phyloP scores from a whole-genome alignment of 2,797 vertebrate genomes.

The Brachymystax lenok region DNA sequence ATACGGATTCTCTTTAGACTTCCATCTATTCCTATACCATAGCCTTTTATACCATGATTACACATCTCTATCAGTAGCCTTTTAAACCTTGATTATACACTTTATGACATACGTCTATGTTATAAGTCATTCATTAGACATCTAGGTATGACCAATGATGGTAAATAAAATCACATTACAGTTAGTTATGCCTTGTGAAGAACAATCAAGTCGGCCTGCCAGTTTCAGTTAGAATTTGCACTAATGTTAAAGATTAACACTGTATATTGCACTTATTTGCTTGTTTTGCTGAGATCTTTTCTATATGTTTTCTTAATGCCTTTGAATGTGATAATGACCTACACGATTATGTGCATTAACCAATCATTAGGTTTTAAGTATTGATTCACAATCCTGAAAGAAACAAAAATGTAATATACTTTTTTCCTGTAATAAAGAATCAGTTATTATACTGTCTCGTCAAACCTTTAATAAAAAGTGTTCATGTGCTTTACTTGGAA shows the following conservation, averaged over 20 bases:
- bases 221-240: not conserved
- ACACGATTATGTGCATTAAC: not conserved
- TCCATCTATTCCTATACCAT: not conserved
- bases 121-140: not conserved
- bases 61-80: constrained; percentile 14
- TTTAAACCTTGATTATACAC: not conserved
- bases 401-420: not conserved
- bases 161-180: not conserved
- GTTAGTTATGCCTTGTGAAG: not conserved
- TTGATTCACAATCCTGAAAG: not conserved
- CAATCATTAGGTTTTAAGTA: not conserved
- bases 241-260: not conserved
- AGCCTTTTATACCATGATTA: not conserved
- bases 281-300: not conserved
- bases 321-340: not conserved
- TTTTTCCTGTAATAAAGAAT: not conserved
- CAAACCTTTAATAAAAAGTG: constrained; percentile 33
- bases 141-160: not conserved
- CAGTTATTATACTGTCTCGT: too few species aligned
- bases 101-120: not conserved
- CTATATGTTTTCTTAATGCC: not conserved
- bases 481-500: constrained; percentile 28
- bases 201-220: constrained; percentile 12
- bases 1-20: not conserved
- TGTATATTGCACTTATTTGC: not conserved